Evolutionary conservation across 2,797 vertebrate genomes (phyloP).

Genomic region (Lepilemur ruficaudatus): DNA sequence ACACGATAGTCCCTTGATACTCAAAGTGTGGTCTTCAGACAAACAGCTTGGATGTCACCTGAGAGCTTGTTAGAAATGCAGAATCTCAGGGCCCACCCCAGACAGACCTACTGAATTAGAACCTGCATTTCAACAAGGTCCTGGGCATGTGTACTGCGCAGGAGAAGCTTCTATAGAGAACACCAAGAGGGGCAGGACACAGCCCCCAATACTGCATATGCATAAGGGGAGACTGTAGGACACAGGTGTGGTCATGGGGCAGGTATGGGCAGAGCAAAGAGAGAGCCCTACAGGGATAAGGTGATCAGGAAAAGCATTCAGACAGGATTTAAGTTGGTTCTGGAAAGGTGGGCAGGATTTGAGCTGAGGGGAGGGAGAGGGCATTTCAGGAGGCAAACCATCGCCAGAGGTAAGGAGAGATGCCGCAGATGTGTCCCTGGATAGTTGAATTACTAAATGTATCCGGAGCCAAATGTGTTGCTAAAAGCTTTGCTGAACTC

Average conservation of each 20-base stretch:
- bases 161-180: neutral
- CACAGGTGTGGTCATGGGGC: neutral
- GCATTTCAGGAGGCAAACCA: neutral
- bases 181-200: neutral
- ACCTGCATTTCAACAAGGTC: neutral
- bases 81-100: neutral
- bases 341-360: neutral
- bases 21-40: neutral
- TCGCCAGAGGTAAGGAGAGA: neutral
- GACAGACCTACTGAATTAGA: neutral
- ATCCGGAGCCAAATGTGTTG: neutral
- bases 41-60: too few species aligned
- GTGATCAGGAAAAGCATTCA: neutral
- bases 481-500: neutral
- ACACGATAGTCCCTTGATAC: neutral
- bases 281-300: too few species aligned
- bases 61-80: neutral
- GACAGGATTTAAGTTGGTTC: neutral
- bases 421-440: fast-evolving
- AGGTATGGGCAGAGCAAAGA: neutral
- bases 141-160: neutral
- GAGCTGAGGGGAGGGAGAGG: neutral
- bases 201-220: neutral
- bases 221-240: neutral
- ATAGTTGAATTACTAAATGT: neutral